Conservation (phyloP, 2,113 vertebrate genomes). For the Ahaetulla prasina region DNA sequence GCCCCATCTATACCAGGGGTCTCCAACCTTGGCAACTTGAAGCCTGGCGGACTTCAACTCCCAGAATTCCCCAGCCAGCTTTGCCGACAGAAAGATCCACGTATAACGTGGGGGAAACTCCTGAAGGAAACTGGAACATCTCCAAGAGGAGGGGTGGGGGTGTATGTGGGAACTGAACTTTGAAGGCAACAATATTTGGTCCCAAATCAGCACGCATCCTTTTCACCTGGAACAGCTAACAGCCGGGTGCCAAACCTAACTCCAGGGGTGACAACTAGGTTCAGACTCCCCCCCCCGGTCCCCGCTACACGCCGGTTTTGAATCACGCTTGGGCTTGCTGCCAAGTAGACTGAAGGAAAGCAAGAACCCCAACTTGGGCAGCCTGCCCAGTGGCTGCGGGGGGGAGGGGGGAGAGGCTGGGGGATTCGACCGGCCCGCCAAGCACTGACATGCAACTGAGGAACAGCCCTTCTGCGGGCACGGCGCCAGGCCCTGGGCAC, state of each 20-base stretch:
- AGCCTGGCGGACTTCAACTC: too few relatives aligned
- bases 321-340: slow-evolving; percentile 37
- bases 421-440: neutral
- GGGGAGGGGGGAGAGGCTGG: too few relatives aligned
- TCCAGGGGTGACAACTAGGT: neutral
- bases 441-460: neutral
- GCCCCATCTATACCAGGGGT: too few relatives aligned
- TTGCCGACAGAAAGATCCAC: neutral
- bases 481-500: neutral
- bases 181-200: neutral
- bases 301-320: slow-evolving; percentile 28
- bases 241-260: neutral
- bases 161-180: neutral
- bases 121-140: too few relatives aligned
- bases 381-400: neutral
- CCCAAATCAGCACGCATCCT: neutral
- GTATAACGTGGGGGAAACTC: neutral
- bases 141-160: too few relatives aligned
- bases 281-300: fast-evolving
- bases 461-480: neutral
- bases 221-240: too few relatives aligned
- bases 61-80: too few relatives aligned
- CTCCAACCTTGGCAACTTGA: too few relatives aligned
- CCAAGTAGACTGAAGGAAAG: neutral
- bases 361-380: neutral